Evolutionary conservation across 2,797 vertebrate species (phyloP), one percentile per base, ranked within the genome.

Genomic region (Rhinoraja longicauda): DNA sequence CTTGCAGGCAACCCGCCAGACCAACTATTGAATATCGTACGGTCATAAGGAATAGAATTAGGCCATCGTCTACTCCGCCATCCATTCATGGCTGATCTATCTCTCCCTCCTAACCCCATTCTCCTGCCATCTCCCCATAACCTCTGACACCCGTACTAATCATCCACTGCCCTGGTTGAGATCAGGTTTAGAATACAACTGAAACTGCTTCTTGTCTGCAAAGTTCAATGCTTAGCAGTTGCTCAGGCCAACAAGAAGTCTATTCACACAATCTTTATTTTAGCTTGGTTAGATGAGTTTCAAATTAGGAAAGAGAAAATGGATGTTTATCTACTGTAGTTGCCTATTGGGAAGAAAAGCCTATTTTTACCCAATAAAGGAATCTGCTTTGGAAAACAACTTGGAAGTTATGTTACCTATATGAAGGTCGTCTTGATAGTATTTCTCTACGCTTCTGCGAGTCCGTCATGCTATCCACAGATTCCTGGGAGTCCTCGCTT

Each of bases 401-500:
- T 86, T 4, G 36, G 19, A 26, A 72, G 8, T 90, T 90, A n/a
- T 39, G 93, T 53, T 96, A 99, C 99, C 99, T 98, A 97, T 99
- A 99, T 2, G 99, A 99, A 36, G 99, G 99, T 93, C 99, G 96
- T 86, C 99, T 97, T 93, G 99, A 99, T 93, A 99, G 97, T 94
- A 99, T 99, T 96, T 99, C 99, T 96, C 99, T 97, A 95, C 99
- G 97, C 96, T 99, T 99, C 95, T 99, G 99, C 93, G 95, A 99
- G 95, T 99, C 99, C 72, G 98, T 99, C 94, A 99, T 98, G 57
- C 99, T 99, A 96, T 99, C 99, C 94, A 99, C 98, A 13, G 99
- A 99, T 95, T 99, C 99, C 95, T 99, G 99, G 73, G 99, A 99
- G 95, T 99, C 99, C 95, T 99, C 99, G 70, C 98, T 99, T 96